These are phyloP conservation scores for Hylaeus volcanicus DNA, from an alignment of 1,140 invertebrate species.

Conservation along the genomic window DNA sequence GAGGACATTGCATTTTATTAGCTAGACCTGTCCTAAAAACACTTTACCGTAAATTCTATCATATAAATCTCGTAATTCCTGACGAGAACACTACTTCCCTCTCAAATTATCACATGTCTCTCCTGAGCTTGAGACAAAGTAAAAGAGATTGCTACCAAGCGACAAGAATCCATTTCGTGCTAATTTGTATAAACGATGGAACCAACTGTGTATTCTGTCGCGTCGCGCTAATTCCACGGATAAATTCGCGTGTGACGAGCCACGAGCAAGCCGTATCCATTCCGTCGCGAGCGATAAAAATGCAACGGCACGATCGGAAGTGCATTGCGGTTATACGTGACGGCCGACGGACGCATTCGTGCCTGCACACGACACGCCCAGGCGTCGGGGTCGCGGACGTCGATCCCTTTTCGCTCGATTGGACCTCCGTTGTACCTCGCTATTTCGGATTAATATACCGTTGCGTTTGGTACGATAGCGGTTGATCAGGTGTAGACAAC, in stretches of 20 bases:
- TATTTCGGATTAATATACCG: background rate
- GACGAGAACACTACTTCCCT: too few relatives aligned
- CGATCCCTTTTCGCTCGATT: background rate
- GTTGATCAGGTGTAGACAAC: too few relatives aligned
- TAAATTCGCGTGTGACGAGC: background rate
- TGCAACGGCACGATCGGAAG: slow-evolving; percentile 11
- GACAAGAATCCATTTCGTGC: background rate
- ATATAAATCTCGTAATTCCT: too few relatives aligned
- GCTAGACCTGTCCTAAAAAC: too few relatives aligned
- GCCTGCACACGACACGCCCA: background rate
- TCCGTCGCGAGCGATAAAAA: slow-evolving; percentile 5
- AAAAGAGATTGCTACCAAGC: too few relatives aligned
- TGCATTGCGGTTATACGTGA: slow-evolving; percentile 13
- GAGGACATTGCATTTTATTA: too few relatives aligned
- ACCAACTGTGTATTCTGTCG: background rate
- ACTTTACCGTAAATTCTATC: too few relatives aligned
- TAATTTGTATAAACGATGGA: background rate
- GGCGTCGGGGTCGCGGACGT: too few relatives aligned
- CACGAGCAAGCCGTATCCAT: background rate
- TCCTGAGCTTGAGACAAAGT: too few relatives aligned
- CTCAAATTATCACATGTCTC: too few relatives aligned
- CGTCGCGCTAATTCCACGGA: background rate
- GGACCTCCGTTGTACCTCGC: background rate
- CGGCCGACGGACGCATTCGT: background rate
- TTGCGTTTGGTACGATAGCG: too few relatives aligned